Base-by-base conservation (phyloP, 2,797 vertebrate genomes). In the Phrynocephalus forsythii region DNA sequence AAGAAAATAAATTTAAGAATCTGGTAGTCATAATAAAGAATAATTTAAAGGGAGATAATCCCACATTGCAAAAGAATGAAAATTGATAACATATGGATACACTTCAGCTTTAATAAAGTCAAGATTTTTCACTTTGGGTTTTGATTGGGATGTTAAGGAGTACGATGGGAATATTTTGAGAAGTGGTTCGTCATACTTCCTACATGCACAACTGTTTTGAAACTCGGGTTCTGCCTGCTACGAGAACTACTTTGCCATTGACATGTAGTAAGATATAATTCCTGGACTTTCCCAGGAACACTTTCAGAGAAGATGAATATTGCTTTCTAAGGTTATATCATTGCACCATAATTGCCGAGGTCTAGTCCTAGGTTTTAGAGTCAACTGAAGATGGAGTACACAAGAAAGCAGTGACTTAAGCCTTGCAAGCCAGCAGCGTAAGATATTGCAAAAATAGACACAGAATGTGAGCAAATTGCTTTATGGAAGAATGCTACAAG, bases 271-370 rank as follows among this genome's bases (percentile, higher is more conserved):
- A 71, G 28, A 10, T 10, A 72, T 69, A 71, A 15, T 22, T 79
- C 52, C 48, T 73, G 5, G 66, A 24, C 15, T 73, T 5, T 22
- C 63, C 11, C 33, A 66, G 10, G 4, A 44, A 44, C 38, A 44
- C n/a, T 73, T 72, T 66, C 28, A 75, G 28, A 87, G 16, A 82
- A 87, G 56, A 66, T 86, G 1, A 8, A 24, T 63, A 81, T 72
- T 83, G 69, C 24, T 66, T 81, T 63, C 73, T 73, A 33, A 30
- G 28, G n/a, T 82, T 16, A 28, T 20, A 33, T 38, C 50, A 52
- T 69, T 52, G 22, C 7, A 33, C 60, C 63, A 38, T 78, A 69
- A 33, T 78, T 1, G 28, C 44, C 78, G 38, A 52, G 38, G 5
- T 20, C 13, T 68, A 30, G 15, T 56, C 26, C 26, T 38, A 44